A percentile compares a stretch with the other conserved stretches of the same genome.
Conservation (phyloP, 2,888 invertebrate species). For the Ennomos quercinarius region DNA sequence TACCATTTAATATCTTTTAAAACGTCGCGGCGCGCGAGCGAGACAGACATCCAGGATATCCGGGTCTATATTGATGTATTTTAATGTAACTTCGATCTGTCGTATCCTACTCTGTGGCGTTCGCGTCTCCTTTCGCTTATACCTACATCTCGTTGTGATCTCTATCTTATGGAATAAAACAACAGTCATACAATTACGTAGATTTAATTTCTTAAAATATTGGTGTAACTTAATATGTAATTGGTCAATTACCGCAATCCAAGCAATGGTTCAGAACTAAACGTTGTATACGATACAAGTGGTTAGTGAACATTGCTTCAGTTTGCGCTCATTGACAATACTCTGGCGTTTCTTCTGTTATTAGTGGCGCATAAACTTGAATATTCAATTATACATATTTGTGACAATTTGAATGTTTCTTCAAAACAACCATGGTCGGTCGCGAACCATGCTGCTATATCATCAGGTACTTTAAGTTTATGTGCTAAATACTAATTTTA, state of each 20-base stretch:
- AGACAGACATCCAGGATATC: too few species aligned
- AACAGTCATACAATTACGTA: conserved; percentile 48
- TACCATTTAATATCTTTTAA: too few species aligned
- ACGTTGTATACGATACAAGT: conserved; percentile 35
- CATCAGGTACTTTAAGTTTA: conserved; percentile 36
- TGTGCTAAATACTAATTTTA: conserved; percentile 26
- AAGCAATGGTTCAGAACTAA: conserved; percentile 45
- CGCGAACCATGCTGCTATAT: conserved; percentile 6
- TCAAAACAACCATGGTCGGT: neutral
- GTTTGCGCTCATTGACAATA: conserved; percentile 32
- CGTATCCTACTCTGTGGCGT: neutral
- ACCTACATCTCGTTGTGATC: neutral
- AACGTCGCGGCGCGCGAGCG: too few species aligned
- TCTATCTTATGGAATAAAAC: conserved; percentile 44
- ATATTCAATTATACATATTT: conserved; percentile 4
- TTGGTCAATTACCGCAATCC: conserved; percentile 41
- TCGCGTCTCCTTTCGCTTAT: conserved; percentile 3
- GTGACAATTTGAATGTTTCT: conserved; percentile 7
- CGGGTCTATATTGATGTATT: neutral
- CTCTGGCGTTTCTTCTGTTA: conserved; percentile 27
- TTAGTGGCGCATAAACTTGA: conserved; percentile 12
- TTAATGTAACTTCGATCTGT: neutral
- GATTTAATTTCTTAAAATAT: conserved; percentile 59
- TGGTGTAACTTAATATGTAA: conserved; percentile 47
- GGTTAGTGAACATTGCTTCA: conserved; percentile 44